Base-by-base conservation (phyloP, 2,113 vertebrate genomes). In the Myocastor coypus region DNA sequence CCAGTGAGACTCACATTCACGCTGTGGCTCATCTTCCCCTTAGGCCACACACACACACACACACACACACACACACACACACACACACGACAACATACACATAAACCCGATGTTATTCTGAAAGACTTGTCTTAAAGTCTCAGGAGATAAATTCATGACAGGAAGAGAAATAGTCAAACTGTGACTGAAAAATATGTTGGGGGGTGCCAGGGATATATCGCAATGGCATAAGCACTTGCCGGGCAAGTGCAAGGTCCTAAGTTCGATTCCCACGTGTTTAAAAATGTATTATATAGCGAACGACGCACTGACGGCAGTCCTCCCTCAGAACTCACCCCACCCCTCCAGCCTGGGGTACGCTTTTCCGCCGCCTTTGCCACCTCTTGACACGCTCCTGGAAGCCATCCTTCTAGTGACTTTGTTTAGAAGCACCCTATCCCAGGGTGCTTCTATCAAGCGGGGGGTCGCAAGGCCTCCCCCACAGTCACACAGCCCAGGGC, bases 391-490 rank as follows among this genome's bases (percentile, higher is more conserved):
- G 40, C 37, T 28, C 42, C 40, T 40, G 11, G 71, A 28, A 40
- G 40, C 42, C 11, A 5, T 75, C 69, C 40, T 20, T 42, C 22
- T 1, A 24, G 20, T 11, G 71, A 24, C n/a, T 73, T 24, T 40
- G 24, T 12, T 13, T 42, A 24, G 11, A 10, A 37, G 52, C 52
- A n/a, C n/a, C n/a, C n/a, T n/a, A n/a, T n/a, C 52, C 52, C 52
- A 52, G 52, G 52, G 7, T 66, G n/a, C 80, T 89, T 34, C 30
- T 46, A 1, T 10, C 12, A 20, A 28, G n/a, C 12, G 6, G 0
- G 0, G 22, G 42, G 3, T 16, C 71, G 40, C 37, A 5, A n/a
- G 20, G 0, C 19, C 28, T 89, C 7, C 19, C 26, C 24, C 20
- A 1, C 13, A 28, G 59, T 24, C 10, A 37, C 1, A 9, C 10